These are phyloP conservation scores for Stigmatopora nigra DNA, from an alignment of 2,113 vertebrate genomes.

Conservation along the genomic window DNA sequence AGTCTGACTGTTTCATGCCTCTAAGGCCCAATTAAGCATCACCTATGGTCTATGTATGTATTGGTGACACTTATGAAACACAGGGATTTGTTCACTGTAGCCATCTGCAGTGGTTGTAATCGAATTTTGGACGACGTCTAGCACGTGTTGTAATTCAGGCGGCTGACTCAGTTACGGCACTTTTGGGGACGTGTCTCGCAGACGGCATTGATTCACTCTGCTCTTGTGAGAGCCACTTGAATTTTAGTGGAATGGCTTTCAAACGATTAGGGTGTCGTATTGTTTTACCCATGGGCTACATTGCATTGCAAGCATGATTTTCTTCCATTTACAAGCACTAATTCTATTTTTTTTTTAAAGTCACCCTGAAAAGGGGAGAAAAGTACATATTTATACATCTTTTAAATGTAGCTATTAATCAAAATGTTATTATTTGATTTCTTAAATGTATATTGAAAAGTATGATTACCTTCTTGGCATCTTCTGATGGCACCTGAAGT, in stretches of 20 bases:
- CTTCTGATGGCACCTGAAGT: too few species aligned
- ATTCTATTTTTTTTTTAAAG: too few species aligned
- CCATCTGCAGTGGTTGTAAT: conserved; percentile 8
- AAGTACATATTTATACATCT: too few species aligned
- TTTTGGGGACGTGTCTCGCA: not conserved
- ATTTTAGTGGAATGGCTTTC: not conserved
- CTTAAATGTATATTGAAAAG: too few species aligned
- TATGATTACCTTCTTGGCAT: too few species aligned
- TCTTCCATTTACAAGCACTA: too few species aligned
- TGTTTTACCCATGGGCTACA: too few species aligned
- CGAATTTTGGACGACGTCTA: not conserved
- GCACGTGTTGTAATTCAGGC: not conserved
- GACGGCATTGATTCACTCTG: not conserved
- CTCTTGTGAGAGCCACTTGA: not conserved
- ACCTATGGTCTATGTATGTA: conserved; percentile 14
- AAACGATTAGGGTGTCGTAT: not conserved
- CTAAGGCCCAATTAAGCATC: conserved; percentile 36
- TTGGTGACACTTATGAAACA: conserved; percentile 25
- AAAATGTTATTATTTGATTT: too few species aligned
- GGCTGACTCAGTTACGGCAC: not conserved
- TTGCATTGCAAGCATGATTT: too few species aligned
- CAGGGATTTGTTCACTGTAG: conserved; percentile 7
- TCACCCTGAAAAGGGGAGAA: too few species aligned
- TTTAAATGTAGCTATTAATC: too few species aligned
- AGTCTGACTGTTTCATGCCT: conserved; percentile 17